Evolutionary conservation across 1,140 invertebrate genomes (phyloP), one percentile per base, ranked within the genome.

Genomic region (Mamestra configurata): DNA sequence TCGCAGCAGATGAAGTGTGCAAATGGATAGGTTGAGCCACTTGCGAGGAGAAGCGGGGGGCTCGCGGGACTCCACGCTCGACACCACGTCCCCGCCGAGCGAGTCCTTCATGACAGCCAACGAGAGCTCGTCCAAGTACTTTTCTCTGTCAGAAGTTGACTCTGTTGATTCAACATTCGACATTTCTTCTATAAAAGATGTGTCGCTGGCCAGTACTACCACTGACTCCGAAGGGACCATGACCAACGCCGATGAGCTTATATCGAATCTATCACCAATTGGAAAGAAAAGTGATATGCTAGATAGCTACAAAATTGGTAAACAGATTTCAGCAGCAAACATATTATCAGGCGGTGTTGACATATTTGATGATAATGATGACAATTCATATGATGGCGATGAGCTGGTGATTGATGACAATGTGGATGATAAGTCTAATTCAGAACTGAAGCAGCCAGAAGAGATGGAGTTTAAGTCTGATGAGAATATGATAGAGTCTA

Each of bases 321-420:
- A 91, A 82, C 93, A 94, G 82, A 95, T 95, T 79, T 93, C 95
- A 61, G 92, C 94, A 11, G 90, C 91, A 31, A 95, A 95, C 79
- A 95, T 95, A 37, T 80, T 95, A 10, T 95, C 93, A 10, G 94
- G 94, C 43, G 93, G 94, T 71, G 93, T 95, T 7, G 90, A 93
- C 76, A 95, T 95, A 71, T 95, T 95, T 85, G 95, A 95, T 78
- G 95, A 95, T 59, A 95, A 94, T 87, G 93, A 95, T 27, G 93
- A 95, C 31, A 95, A 95, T 77, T 95, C 95, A 0, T 94, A 94
- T 81, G 95, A 95, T 85, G 95, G 91, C 20, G 88, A 94, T 85
- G 95, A 95, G 53, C 86, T 95, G 13, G 92, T 95, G 10, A 95
- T 95, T 37, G 95, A 95, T 83, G 95, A 95, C 57, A 93, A 92